These are phyloP conservation scores for Tetragonula carbonaria DNA, from an alignment of 2,888 invertebrate genomes.

Conservation along the genomic window DNA sequence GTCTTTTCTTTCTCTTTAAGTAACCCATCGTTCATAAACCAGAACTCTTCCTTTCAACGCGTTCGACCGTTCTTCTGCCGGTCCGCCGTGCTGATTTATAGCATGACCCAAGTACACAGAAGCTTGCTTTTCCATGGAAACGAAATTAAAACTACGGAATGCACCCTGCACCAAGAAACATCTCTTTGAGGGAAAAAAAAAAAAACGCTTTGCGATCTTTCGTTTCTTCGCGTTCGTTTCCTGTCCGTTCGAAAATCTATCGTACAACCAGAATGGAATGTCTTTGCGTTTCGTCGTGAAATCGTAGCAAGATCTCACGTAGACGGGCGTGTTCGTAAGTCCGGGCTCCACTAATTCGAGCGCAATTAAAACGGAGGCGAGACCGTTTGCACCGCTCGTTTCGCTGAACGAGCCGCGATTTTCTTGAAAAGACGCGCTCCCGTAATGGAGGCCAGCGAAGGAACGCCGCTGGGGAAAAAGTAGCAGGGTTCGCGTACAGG, in stretches of 20 bases:
- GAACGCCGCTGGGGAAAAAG: constrained; percentile 29
- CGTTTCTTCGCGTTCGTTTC: neutral
- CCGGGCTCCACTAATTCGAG: constrained; percentile 18
- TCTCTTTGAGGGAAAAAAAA: neutral
- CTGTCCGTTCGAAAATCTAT: neutral
- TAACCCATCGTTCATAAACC: constrained; percentile 27
- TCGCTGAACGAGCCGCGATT: constrained; percentile 35
- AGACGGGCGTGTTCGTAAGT: neutral
- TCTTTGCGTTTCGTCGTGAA: too few species aligned
- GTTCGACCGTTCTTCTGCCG: constrained; percentile 28
- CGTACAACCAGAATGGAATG: too few species aligned
- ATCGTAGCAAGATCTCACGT: neutral
- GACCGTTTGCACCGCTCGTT: constrained; percentile 55
- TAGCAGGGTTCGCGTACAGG: constrained; percentile 50
- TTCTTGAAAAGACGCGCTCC: constrained; percentile 47
- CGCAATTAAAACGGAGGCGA: constrained; percentile 39
- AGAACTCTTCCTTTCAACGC: constrained; percentile 9
- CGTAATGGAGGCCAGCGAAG: constrained; percentile 48
- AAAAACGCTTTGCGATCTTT: neutral
- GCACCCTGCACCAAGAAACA: neutral
- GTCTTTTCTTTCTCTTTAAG: constrained; percentile 53
- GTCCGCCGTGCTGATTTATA: constrained; percentile 9
- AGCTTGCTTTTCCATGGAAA: neutral
- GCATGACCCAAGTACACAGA: neutral
- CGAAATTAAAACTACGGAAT: neutral